Conservation (phyloP, 1,140 invertebrate genomes). For the Aphelinus atriplicis region DNA sequence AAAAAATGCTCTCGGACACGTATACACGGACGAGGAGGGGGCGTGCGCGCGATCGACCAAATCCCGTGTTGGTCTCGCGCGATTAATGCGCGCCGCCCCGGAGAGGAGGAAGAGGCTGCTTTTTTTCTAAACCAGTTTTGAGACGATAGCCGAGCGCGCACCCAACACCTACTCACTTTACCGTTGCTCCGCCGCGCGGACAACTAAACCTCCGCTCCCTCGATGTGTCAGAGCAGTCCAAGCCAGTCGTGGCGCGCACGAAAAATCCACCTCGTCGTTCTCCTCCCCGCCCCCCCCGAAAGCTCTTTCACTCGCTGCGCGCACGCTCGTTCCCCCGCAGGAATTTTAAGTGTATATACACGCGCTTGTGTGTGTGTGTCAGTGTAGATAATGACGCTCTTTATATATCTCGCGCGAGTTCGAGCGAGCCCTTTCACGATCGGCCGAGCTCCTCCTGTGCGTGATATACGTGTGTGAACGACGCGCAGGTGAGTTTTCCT, state of each 20-base stretch:
- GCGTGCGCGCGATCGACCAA: not conserved
- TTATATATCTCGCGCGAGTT: too few relatives aligned
- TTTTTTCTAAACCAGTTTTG: constrained; percentile 59
- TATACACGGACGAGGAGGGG: not conserved
- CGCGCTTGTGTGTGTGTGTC: too few relatives aligned
- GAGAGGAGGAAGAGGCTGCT: constrained; percentile 21
- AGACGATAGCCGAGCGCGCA: constrained; percentile 6
- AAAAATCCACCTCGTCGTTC: constrained; percentile 18
- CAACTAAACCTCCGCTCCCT: not conserved
- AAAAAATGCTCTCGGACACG: too few relatives aligned
- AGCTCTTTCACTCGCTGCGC: too few relatives aligned
- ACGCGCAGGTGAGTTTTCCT: too few relatives aligned
- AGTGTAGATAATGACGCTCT: too few relatives aligned
- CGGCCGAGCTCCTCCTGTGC: too few relatives aligned
- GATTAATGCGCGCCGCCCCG: constrained; percentile 27
- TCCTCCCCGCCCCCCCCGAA: not conserved
- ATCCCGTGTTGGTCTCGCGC: constrained; percentile 12
- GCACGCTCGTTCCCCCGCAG: too few relatives aligned
- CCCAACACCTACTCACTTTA: constrained; percentile 55
- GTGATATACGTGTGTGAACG: too few relatives aligned
- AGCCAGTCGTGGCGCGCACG: not conserved
- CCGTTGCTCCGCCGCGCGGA: constrained; percentile 48
- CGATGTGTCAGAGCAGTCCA: too few relatives aligned
- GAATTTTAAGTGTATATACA: too few relatives aligned
- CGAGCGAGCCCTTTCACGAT: too few relatives aligned